Conservation (phyloP, 2,888 invertebrate species). For the Callyntrura guangdongensis region DNA sequence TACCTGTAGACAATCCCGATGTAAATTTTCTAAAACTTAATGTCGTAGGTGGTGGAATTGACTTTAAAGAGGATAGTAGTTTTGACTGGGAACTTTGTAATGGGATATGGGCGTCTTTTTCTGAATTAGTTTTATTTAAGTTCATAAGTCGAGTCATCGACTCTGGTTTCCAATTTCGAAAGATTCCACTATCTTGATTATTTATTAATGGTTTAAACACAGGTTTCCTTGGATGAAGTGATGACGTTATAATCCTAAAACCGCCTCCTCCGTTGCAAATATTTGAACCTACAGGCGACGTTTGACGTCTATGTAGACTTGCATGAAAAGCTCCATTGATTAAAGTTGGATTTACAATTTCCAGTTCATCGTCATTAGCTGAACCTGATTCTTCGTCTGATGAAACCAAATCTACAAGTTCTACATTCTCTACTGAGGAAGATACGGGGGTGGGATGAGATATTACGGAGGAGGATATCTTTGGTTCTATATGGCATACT, state of each 20-base stretch:
- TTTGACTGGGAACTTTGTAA: conserved; percentile 25
- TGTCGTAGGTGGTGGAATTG: conserved; percentile 12
- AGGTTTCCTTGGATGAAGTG: not conserved
- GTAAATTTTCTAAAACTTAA: conserved; percentile 30
- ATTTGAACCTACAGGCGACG: not conserved
- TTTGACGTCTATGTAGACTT: not conserved
- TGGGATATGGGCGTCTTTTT: not conserved
- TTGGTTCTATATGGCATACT: not conserved
- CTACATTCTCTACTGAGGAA: conserved; percentile 1
- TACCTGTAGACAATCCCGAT: conserved; percentile 36
- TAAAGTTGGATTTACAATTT: not conserved
- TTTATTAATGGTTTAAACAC: conserved; percentile 56
- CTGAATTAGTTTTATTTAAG: not conserved
- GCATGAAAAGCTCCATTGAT: not conserved
- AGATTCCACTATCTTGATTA: conserved; percentile 55
- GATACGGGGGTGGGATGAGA: not conserved
- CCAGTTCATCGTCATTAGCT: not conserved
- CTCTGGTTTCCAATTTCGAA: conserved; percentile 73
- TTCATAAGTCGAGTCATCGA: conserved; percentile 60
- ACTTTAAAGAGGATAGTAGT: conserved; percentile 54
- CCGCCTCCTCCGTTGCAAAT: not conserved
- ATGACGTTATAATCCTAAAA: conserved; percentile 12
- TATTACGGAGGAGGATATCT: not conserved
- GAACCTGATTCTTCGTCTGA: conserved; percentile 39
- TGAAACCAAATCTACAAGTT: conserved; percentile 54